These are phyloP conservation scores for Dioctria linearis DNA, from an alignment of 2,888 invertebrate genomes.

Conservation along the genomic window DNA sequence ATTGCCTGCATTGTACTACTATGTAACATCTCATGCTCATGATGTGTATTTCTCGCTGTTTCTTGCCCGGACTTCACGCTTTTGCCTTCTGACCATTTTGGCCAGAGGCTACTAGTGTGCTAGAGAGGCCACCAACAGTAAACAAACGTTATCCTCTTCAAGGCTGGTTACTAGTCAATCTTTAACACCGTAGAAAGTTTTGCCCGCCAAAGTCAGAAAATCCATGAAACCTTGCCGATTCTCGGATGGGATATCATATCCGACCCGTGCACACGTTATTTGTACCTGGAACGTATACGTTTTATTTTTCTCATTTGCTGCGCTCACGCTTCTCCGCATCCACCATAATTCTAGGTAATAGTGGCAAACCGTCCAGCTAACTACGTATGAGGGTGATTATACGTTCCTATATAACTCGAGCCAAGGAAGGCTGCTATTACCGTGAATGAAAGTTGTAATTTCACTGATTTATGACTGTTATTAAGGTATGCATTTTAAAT, in stretches of 20 bases:
- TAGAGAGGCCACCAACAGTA: conserved; percentile 12
- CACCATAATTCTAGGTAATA: conserved; percentile 42
- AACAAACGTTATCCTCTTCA: not conserved
- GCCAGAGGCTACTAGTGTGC: conserved; percentile 11
- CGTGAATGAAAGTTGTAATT: conserved; percentile 69
- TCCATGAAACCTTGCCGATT: not conserved
- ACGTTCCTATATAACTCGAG: conserved; percentile 35
- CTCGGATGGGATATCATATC: conserved; percentile 1
- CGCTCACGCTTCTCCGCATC: conserved; percentile 4
- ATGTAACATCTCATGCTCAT: conserved; percentile 41
- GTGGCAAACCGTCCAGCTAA: conserved; percentile 41
- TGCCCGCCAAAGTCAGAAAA: conserved; percentile 4
- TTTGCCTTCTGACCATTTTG: conserved; percentile 36
- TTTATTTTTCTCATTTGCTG: not conserved
- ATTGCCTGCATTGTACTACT: conserved; percentile 62
- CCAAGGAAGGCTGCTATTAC: conserved; percentile 43
- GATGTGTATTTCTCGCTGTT: conserved; percentile 29
- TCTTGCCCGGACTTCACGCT: conserved; percentile 20
- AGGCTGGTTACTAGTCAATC: conserved; percentile 20
- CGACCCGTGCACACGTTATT: not conserved
- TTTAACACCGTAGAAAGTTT: not conserved
- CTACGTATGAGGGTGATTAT: conserved; percentile 30
- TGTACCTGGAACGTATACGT: not conserved
- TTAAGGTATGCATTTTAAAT: conserved; percentile 64
- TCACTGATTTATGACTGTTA: conserved; percentile 69